phyloP scores from a whole-genome alignment of 53 echinoderm and acorn worm genomes.

The Astropecten irregularis region DNA sequence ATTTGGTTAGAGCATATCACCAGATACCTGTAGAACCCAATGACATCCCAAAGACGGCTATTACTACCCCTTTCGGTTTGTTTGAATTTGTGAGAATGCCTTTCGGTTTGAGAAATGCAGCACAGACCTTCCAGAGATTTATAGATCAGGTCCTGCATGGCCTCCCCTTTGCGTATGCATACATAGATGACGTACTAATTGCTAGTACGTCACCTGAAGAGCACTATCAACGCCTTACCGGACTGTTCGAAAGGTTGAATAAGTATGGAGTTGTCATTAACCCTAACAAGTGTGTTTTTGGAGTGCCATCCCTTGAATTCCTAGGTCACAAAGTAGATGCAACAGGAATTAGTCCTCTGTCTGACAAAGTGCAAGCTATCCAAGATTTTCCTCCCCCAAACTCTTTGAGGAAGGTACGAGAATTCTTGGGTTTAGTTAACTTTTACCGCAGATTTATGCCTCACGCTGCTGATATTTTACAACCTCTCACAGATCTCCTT shows the following conservation, averaged over 20 bases:
- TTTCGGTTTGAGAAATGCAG: constrained; percentile 65
- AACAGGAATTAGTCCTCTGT: constrained; percentile 23
- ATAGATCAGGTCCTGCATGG: constrained; percentile 65
- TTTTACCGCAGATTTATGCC: constrained; percentile 65
- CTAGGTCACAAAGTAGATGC: constrained; percentile 10
- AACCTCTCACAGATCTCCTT: constrained; percentile 46
- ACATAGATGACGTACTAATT: constrained; percentile 63
- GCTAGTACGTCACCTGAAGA: constrained; percentile 46
- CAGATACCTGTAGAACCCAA: constrained; percentile 63
- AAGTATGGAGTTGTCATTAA: constrained; percentile 29
- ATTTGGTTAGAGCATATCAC: constrained; percentile 60
- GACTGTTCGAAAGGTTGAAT: neutral
- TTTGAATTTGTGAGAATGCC: constrained; percentile 70
- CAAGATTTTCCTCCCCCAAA: constrained; percentile 21
- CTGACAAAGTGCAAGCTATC: constrained; percentile 27
- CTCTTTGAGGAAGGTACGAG: constrained; percentile 48
- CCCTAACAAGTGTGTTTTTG: constrained; percentile 27
- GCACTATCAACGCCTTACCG: constrained; percentile 10
- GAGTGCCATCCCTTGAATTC: neutral
- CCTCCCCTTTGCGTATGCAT: constrained; percentile 52
- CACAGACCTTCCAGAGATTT: constrained; percentile 54
- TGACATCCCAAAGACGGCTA: constrained; percentile 48
- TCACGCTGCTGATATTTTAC: constrained; percentile 33
- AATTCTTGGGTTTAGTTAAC: constrained; percentile 63
- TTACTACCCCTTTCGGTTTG: constrained; percentile 56